Base-by-base conservation (phyloP, 2,797 vertebrate species). In the Novumbra hubbsi region DNA sequence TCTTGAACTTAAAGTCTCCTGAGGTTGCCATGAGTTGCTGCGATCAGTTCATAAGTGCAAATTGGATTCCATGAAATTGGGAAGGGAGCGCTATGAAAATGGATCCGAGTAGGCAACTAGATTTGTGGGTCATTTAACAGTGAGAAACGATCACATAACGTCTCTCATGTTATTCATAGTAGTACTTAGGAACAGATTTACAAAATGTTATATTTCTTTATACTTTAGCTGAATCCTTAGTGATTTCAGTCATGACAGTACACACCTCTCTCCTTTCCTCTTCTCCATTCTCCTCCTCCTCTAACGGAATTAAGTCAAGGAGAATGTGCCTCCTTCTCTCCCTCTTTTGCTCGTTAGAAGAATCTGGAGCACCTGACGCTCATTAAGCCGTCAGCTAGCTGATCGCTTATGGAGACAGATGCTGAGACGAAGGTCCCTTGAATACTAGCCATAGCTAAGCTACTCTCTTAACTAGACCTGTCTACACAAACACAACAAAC, bases 371-470 rank as follows among this genome's bases (percentile, higher is more conserved):
- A 65, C 73, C 74, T 77, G 73, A 78, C 4, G 63, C 62, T 79
- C 74, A 72, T 78, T 81, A 78, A 74, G 5, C 68, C 75, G 55
- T 71, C 73, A 63, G 67, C 66, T 38, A 34, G 41, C 45, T 27
- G 38, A 60, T 50, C 21, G 14, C 73, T 69, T 72, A 71, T 27
- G 45, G 1, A 24, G 45, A 70, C 68, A 24, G 63, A 65, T 30
- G 3, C 52, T 70, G 17, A 57, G 71, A 50, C 55, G 74, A 72
- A 73, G 75, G 28, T 72, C 57, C 60, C 41, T 30, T 50, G 34
- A 71, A 80, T 83, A 78, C 70, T 60, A 70, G 49, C 73, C 67
- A 63, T 76, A 49, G 70, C 77, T 69, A 70, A 65, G 52, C 71
- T 73, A 50, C 62, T 63, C 57, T 45, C 64, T 70, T 67, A 48